Evolutionary conservation across 1,140 invertebrate species (phyloP).

Genomic region (Mesaphorura yosii): DNA sequence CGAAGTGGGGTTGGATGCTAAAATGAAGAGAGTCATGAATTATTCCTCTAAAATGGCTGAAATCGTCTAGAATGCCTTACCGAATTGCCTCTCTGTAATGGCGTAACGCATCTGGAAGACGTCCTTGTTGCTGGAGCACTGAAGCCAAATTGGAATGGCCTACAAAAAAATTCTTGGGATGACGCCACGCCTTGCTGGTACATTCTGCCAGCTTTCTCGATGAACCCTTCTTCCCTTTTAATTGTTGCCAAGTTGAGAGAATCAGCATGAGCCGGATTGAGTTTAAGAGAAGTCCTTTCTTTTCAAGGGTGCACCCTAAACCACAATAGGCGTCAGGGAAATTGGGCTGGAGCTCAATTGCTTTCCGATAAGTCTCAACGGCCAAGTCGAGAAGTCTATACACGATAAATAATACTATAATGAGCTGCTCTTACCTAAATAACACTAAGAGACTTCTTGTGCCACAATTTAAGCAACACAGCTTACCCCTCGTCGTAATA

Average conservation of each 20-base stretch:
- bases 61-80: constrained; percentile 31
- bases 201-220: constrained; percentile 88
- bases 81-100: constrained; percentile 98
- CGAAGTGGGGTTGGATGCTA: constrained; percentile 82
- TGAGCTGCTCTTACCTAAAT: neutral
- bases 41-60: neutral
- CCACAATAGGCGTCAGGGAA: constrained; percentile 99
- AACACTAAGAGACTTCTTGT: neutral
- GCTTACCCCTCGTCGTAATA: constrained; percentile 95
- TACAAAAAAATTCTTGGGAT: constrained; percentile 97
- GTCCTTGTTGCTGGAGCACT: constrained; percentile 91
- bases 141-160: constrained; percentile 98
- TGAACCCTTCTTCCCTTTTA: constrained; percentile 65
- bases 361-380: constrained; percentile 93
- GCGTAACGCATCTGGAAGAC: constrained; percentile 90
- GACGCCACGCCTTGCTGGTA: constrained; percentile 78
- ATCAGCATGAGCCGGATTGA: constrained; percentile 98
- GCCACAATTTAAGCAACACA: neutral
- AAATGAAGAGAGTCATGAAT: constrained; percentile 7
- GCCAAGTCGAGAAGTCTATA: constrained; percentile 87
- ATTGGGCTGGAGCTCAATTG: constrained; percentile 96
- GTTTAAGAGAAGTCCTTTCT: constrained; percentile 84
- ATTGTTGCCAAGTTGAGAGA: constrained; percentile 86
- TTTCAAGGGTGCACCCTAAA: constrained; percentile 96
- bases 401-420: constrained; percentile 24